Base-by-base conservation (phyloP, 2,888 invertebrate species). In the Cheilosia soror region DNA sequence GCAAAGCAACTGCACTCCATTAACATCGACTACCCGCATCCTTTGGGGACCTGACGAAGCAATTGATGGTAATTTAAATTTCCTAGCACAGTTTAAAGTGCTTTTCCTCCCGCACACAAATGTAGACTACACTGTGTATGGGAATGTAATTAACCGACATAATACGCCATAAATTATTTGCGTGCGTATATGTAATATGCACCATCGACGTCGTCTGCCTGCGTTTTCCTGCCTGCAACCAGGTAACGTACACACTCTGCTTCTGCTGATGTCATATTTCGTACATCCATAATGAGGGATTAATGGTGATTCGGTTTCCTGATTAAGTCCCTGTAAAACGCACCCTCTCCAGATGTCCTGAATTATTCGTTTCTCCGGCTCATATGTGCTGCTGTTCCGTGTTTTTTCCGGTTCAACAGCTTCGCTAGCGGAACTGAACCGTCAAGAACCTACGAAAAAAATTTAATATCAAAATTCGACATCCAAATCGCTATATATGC, bases 211-310 rank as follows among this genome's bases (percentile, higher is more conserved):
- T n/a, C 42, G 37, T 4, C 33, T 20, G 4, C 27, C 51, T 27
- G 11, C 4, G 5, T 53, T 44, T 44, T 51, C 4, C 37, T 37
- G 66, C 71, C 57, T 81, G 55, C n/a, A 62, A 31, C 6, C 33
- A 68, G 42, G 44, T 44, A n/a, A 9, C 42, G 63, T 51, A 62
- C 57, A 68, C 73, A 57, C 68, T 31, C 62, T 68, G 20, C 20
- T 20, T 20, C 20, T 20, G 20, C 20, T 20, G 20, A 20, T 20
- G 20, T 20, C 20, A 42, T 33, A 49, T 37, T 40, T 53, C 42
- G 53, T 49, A 80, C 80, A 72, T 63, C 57, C 66, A 72, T 85
- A 85, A 85, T 80, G 68, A 68, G 66, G 71, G 60, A 85, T 85
- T 80, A 68, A 85, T 72, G 76, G 49, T 33, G 60, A 65, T 57